These are phyloP conservation scores for Mallotus villosus DNA, from an alignment of 2,797 vertebrate genomes.

Conservation along the genomic window DNA sequence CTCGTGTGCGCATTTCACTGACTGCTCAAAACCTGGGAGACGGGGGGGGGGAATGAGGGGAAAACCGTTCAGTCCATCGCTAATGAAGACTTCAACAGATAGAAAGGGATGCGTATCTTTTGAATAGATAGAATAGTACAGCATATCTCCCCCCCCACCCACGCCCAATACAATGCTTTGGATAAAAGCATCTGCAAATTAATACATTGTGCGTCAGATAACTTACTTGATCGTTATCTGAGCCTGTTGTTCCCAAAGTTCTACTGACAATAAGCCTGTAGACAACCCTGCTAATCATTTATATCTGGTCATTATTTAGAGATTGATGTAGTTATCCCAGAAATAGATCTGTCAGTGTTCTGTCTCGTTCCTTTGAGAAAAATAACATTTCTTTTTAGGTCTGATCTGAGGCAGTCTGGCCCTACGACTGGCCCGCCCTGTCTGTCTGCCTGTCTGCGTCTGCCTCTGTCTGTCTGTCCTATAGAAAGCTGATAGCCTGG, in stretches of 20 bases:
- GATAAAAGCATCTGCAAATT: not conserved
- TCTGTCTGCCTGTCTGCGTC: not conserved
- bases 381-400: conserved; percentile 42
- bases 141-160: too few species aligned
- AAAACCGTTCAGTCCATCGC: not conserved
- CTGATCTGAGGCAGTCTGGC: conserved; percentile 31
- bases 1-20: conserved; percentile 93
- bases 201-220: too few species aligned
- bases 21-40: conserved; percentile 75
- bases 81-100: too few species aligned
- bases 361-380: conserved; percentile 41
- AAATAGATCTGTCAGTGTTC: conserved; percentile 41
- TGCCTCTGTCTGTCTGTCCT: not conserved
- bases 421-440: too few species aligned
- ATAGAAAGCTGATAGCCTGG: conserved; percentile 47
- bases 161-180: not conserved
- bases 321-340: conserved; percentile 39
- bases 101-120: not conserved
- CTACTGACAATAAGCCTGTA: conserved; percentile 14
- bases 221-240: not conserved
- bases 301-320: conserved; percentile 27
- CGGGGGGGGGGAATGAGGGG: not conserved
- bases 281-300: conserved; percentile 17
- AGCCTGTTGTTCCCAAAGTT: not conserved
- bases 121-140: not conserved